Conservation (phyloP, 1,140 invertebrate species). For the Microplitis demolitor region DNA sequence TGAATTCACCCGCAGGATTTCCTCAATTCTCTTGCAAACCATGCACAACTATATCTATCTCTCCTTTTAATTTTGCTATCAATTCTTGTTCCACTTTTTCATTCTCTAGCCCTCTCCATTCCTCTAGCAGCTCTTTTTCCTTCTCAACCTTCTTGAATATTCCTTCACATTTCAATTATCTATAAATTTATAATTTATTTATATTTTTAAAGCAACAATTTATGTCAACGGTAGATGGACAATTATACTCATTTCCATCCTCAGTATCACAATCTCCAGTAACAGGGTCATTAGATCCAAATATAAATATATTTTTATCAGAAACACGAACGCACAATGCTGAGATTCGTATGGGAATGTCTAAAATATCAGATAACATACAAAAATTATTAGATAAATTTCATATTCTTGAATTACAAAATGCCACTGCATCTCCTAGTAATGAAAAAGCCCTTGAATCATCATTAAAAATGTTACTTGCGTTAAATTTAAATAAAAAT, state of each 20-base stretch:
- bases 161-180: too few relatives aligned
- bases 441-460: slow-evolving; percentile 41
- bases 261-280: slow-evolving; percentile 39
- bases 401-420: slow-evolving; percentile 50
- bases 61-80: too few relatives aligned
- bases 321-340: slow-evolving; percentile 57
- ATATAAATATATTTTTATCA: slow-evolving; percentile 54
- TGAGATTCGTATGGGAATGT: slow-evolving; percentile 59
- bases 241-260: slow-evolving; percentile 39
- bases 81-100: too few relatives aligned
- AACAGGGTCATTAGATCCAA: slow-evolving; percentile 43
- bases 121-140: too few relatives aligned
- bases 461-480: slow-evolving; percentile 46
- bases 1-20: too few relatives aligned
- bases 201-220: slow-evolving; percentile 43
- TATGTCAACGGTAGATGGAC: slow-evolving; percentile 41
- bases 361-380: slow-evolving; percentile 58
- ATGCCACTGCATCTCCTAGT: slow-evolving; percentile 40
- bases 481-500: slow-evolving; percentile 35
- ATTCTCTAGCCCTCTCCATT: too few relatives aligned
- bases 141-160: too few relatives aligned
- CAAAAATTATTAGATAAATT: slow-evolving; percentile 58
- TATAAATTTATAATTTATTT: not conserved
- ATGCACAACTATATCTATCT: too few relatives aligned
- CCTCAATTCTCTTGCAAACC: too few relatives aligned